These are phyloP conservation scores for Calycopis cecrops DNA, from an alignment of 1,140 invertebrate species.

Conservation along the genomic window DNA sequence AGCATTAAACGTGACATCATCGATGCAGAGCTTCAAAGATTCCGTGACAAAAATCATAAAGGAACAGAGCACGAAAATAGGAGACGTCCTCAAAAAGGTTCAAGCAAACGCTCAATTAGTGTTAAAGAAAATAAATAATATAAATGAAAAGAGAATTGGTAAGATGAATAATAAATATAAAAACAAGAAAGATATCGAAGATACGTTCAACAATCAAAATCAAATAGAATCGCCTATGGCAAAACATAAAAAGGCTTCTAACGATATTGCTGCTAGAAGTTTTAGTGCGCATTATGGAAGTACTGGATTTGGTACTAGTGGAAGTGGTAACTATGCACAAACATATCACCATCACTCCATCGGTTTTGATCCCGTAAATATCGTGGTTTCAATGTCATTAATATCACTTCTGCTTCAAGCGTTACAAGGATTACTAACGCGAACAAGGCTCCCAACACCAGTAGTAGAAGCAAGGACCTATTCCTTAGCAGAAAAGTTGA, in stretches of 20 bases:
- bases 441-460: slow-evolving; percentile 51
- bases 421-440: slow-evolving; percentile 53
- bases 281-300: slow-evolving; percentile 44
- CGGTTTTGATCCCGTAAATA: slow-evolving; percentile 70
- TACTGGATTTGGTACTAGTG: slow-evolving; percentile 49
- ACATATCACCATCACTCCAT: slow-evolving; percentile 71
- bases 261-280: slow-evolving; percentile 35
- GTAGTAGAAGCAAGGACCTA: slow-evolving; percentile 54
- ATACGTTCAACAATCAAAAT: slow-evolving; percentile 11
- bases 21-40: slow-evolving; percentile 53
- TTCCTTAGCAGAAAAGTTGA: slow-evolving; percentile 33
- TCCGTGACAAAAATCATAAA: slow-evolving; percentile 52
- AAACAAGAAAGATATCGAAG: slow-evolving; percentile 5
- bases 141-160: slow-evolving; percentile 31
- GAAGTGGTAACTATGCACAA: slow-evolving; percentile 36
- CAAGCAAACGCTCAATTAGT: slow-evolving; percentile 54
- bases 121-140: slow-evolving; percentile 43
- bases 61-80: slow-evolving; percentile 55
- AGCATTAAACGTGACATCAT: slow-evolving; percentile 29
- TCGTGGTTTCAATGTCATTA: slow-evolving; percentile 68
- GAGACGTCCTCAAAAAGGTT: slow-evolving; percentile 49
- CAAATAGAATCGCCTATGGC: slow-evolving; percentile 47
- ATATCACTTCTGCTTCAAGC: slow-evolving; percentile 67
- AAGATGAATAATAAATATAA: slow-evolving; percentile 13
- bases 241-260: slow-evolving; percentile 27